These are phyloP conservation scores for Oscheius sp. DNA, from an alignment of 2,888 invertebrate genomes.

Conservation along the genomic window DNA sequence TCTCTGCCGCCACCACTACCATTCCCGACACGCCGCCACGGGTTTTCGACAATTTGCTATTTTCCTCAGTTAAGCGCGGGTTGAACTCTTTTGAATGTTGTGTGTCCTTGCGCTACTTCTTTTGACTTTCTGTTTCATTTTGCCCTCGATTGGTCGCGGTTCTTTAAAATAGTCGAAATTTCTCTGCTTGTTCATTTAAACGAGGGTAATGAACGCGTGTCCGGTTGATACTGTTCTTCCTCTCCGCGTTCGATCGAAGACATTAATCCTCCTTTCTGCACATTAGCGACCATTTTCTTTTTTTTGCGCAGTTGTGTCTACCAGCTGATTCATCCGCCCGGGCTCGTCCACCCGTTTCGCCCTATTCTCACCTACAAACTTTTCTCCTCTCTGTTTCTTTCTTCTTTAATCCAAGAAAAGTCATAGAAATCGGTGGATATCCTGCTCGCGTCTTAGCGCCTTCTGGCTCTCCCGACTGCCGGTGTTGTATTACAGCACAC, in stretches of 20 bases:
- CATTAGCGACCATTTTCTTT: too few relatives aligned
- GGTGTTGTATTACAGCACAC: slow-evolving; percentile 31
- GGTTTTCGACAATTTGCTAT: slow-evolving; percentile 23
- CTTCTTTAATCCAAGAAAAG: background rate
- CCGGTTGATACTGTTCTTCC: too few relatives aligned
- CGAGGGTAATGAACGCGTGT: background rate
- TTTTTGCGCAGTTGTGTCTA: too few relatives aligned
- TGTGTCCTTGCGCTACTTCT: background rate
- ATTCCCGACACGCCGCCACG: slow-evolving; percentile 19
- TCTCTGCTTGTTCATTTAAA: background rate
- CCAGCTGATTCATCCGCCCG: too few relatives aligned
- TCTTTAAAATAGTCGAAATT: background rate
- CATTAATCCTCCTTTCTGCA: too few relatives aligned
- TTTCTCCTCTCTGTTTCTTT: background rate
- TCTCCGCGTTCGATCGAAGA: too few relatives aligned
- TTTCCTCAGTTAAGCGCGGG: background rate
- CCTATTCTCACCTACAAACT: background rate
- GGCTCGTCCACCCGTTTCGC: background rate
- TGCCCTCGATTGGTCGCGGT: too few relatives aligned
- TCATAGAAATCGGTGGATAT: background rate
- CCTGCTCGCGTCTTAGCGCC: background rate
- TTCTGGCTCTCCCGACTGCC: slow-evolving; percentile 13
- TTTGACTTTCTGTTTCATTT: too few relatives aligned
- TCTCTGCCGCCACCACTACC: slow-evolving; percentile 9
- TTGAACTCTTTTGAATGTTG: background rate